Evolutionary conservation across 2,113 vertebrate species (phyloP).

Genomic region (Raja brachyura): DNA sequence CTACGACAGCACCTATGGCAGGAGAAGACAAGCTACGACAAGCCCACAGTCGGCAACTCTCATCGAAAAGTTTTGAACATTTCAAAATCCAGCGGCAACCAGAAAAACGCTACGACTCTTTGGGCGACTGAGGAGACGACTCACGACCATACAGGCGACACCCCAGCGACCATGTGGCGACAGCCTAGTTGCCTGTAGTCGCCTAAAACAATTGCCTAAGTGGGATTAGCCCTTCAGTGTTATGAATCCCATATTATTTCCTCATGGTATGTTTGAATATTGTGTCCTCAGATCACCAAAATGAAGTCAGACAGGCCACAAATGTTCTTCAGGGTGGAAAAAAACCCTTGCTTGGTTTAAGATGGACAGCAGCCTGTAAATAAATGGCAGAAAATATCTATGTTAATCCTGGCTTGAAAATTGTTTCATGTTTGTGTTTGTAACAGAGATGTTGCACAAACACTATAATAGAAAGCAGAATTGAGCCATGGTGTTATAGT

Average conservation of each 20-base stretch:
- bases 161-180: too few relatives aligned
- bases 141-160: too few relatives aligned
- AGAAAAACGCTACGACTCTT: too few relatives aligned
- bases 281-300: background rate
- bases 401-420: background rate
- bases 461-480: background rate
- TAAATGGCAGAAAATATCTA: background rate
- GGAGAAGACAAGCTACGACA: too few relatives aligned
- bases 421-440: slow-evolving; percentile 14
- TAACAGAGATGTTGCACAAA: background rate
- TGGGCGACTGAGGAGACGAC: too few relatives aligned
- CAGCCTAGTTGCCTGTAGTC: too few relatives aligned
- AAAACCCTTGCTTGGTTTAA: background rate
- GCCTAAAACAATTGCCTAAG: too few relatives aligned
- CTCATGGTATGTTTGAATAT: background rate
- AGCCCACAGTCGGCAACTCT: too few relatives aligned
- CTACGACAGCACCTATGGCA: too few relatives aligned
- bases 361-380: background rate
- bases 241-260: background rate
- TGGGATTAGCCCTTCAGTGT: background rate
- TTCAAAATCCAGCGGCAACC: too few relatives aligned
- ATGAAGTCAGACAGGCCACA: background rate
- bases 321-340: too few relatives aligned
- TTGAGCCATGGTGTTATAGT: background rate
- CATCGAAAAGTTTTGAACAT: too few relatives aligned